phyloP scores from a whole-genome alignment of 2,888 invertebrate genomes.

The Eupithecia subfuscata region DNA sequence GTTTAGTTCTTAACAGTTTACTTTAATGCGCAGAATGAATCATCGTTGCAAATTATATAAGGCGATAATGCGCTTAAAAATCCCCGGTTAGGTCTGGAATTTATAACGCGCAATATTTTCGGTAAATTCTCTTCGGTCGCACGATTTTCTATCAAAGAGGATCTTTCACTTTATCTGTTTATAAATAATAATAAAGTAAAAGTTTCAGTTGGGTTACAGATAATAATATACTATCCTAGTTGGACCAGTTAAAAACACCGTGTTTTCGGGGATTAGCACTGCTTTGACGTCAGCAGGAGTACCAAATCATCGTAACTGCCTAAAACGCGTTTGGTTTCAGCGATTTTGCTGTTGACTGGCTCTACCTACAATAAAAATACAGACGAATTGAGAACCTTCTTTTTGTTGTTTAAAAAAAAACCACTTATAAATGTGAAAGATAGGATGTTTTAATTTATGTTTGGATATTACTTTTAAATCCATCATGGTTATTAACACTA shows the following conservation, averaged over 20 bases:
- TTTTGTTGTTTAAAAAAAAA: no score
- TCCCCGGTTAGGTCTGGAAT: background rate
- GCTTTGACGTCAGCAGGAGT: background rate
- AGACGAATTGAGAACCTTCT: no score
- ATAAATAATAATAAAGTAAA: background rate
- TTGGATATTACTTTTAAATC: no score
- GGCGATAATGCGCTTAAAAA: background rate
- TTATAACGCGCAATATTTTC: background rate
- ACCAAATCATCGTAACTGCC: background rate
- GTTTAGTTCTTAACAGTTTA: constrained; percentile 16
- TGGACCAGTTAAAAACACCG: background rate
- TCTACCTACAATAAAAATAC: background rate
- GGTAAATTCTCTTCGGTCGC: background rate
- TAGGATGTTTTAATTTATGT: background rate
- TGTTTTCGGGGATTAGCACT: constrained; percentile 1
- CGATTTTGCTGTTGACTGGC: background rate
- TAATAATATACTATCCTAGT: background rate
- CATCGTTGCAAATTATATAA: background rate
- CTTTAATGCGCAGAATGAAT: constrained; percentile 7
- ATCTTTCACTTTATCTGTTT: background rate
- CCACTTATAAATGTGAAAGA: background rate
- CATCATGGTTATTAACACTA: no score
- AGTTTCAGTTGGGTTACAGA: background rate
- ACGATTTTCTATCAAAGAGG: background rate
- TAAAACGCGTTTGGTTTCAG: background rate